Evolutionary conservation across 2,888 invertebrate species (phyloP), one percentile per base, ranked within the genome.

Genomic region (Campoplex capitator): DNA sequence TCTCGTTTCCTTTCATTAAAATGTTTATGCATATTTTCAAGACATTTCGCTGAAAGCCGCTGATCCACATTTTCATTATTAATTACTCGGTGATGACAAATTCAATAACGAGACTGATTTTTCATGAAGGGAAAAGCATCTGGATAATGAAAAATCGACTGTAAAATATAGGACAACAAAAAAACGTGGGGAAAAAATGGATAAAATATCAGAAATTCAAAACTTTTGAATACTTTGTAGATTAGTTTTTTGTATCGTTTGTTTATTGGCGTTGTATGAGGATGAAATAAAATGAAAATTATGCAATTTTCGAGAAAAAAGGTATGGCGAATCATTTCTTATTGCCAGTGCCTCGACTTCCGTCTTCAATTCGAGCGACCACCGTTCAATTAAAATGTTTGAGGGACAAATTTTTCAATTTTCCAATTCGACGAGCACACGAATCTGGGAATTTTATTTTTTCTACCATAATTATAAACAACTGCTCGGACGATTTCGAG

Each of bases 1-100:
- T 70, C 76, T 8, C 62, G 35, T 67, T 77, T 77, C 32, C 77
- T 67, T 51, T 48, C 77, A 48, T 67, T 77, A 18, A 67, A 65
- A 62, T 45, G 45, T 71, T 42, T 35, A 71, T 71, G 56, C 48
- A 45, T 23, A 23, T 58, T 58, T 58, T 48, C 62, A 62, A 71
- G 62, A 62, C 62, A 28, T 35, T 62, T 65, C 62, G n/a, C 48
- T 65, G 16, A 58, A 23, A 13, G 45, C 62, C 45, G 23, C 35
- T 65, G 3, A 62, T 65, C 48, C 38, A 23, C 3, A 38, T 75
- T 58, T 28, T 56, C 42, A 42, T 38, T 75, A 7, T 23, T 51
- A 51, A 71, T 28, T 48, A 71, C 48, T 28, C 28, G 28, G 16
- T 48, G 28, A 51, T 48, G 48, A 32, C 8, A 28, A 16, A 32